A percentile compares a stretch with the other conserved stretches of the same genome.
These are phyloP conservation scores for Hydropsyche tenuis DNA, from an alignment of 1,140 invertebrate species.

Conservation along the genomic window DNA sequence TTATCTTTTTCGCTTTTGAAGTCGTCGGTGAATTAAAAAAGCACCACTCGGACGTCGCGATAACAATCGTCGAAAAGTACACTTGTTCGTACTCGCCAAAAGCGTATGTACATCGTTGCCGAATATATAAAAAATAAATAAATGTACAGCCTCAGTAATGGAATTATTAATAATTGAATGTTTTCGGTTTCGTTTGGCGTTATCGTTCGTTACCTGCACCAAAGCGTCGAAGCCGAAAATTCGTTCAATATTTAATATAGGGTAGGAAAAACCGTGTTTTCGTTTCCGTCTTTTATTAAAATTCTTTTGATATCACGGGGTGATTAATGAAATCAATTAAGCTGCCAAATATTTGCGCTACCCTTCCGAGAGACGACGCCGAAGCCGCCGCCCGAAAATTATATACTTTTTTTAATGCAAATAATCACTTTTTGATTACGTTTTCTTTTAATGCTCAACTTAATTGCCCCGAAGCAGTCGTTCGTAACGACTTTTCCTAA, in stretches of 20 bases:
- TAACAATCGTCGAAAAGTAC: too few species aligned
- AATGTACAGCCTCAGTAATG: too few species aligned
- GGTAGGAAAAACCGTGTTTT: not conserved
- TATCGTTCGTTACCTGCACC: not conserved
- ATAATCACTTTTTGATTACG: conserved; percentile 29
- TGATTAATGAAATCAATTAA: conserved; percentile 29
- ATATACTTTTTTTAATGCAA: conserved; percentile 2
- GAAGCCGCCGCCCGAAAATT: not conserved
- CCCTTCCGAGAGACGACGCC: conserved; percentile 12
- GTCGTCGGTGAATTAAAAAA: too few species aligned
- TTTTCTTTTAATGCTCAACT: conserved; percentile 21
- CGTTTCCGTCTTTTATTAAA: not conserved
- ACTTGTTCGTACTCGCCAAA: too few species aligned
- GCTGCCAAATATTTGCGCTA: conserved; percentile 22
- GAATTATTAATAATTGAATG: too few species aligned
- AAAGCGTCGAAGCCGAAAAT: not conserved
- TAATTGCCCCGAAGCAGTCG: conserved; percentile 18
- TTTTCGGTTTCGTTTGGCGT: not conserved
- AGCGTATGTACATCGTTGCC: too few species aligned
- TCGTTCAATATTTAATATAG: conserved; percentile 13
- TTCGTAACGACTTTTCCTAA: conserved; percentile 7
- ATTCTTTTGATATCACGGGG: not conserved
- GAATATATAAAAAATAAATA: too few species aligned
- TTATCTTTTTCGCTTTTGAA: not conserved
- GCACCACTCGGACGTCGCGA: too few species aligned